Base-by-base conservation (phyloP, 2,797 vertebrate species). In the Oreonectes daqikongensis region DNA sequence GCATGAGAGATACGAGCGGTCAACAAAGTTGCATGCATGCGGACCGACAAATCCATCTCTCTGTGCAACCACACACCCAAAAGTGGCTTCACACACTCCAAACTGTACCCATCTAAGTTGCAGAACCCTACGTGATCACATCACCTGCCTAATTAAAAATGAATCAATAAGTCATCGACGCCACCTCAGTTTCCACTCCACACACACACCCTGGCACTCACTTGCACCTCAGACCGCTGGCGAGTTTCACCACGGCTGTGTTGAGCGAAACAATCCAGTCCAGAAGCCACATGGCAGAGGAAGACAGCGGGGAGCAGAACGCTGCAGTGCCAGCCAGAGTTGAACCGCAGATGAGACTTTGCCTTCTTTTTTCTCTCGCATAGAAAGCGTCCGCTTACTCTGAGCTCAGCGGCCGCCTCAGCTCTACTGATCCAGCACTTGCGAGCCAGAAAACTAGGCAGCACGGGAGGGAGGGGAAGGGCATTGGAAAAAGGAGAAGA, bases 201-300 rank as follows among this genome's bases (percentile, higher is more conserved):
- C 38, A 61, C 46, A 35, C 82, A 82, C 68, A 30, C 64, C 59
- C 32, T 24, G 18, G 42, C 71, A 93, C 92, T 92, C 88, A 92
- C 91, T 90, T 92, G 90, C 88, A 92, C 63, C 90, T 85, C 69
- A 93, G 87, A 66, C 90, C 88, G 30, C 86, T 90, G 86, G 92
- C 91, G 14, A 93, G 88, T 85, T 93, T 93, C 78, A 92, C 89
- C 83, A 93, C 87, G 32, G 91, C 91, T 18, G 87, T 88, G 84
- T 93, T 93, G 75, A 93, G 88, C 17, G 92, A 93, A 81, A 91
- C 87, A 76, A 93, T 93, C 92, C 90, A 93, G 82, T 93, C 92
- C 86, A 93, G 87, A 64, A 94, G 90, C 91, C 92, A 93, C 92
- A 94, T 92, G 75, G 85, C 87, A 22, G 69, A 18, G 28, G 60